These are phyloP conservation scores for Platycercus adscitus DNA, from an alignment of 2,113 vertebrate species.

Conservation along the genomic window DNA sequence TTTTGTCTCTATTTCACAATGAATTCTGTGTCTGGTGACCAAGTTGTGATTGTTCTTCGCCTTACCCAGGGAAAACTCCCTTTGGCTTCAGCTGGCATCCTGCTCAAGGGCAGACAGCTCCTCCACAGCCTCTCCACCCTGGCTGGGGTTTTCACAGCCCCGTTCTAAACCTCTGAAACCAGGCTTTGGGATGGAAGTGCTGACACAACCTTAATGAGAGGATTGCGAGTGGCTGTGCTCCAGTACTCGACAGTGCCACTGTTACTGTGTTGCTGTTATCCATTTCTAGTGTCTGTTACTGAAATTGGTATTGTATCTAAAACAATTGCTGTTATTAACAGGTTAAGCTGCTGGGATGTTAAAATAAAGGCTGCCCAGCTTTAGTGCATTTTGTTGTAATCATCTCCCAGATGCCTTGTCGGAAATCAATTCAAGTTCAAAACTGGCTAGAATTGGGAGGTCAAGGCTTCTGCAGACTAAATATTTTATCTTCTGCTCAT, in stretches of 20 bases:
- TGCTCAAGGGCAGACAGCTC: accelerated
- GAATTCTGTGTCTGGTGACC: not conserved
- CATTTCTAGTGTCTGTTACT: conserved; percentile 66
- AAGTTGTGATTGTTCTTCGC: not conserved
- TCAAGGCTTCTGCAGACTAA: conserved; percentile 92
- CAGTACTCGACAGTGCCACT: not conserved
- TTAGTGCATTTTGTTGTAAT: conserved; percentile 98
- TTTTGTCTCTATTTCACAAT: not conserved
- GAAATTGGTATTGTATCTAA: conserved; percentile 79
- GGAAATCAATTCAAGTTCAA: conserved; percentile 95
- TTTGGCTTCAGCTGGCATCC: not conserved
- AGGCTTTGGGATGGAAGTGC: not conserved
- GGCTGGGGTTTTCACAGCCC: not conserved
- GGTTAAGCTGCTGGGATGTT: conserved; percentile 86
- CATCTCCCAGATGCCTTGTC: conserved; percentile 93
- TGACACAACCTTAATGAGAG: not conserved
- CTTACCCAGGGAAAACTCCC: not conserved
- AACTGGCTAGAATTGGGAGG: conserved; percentile 88
- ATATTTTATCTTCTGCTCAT: conserved; percentile 95
- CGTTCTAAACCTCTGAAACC: not conserved
- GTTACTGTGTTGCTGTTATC: conserved; percentile 36
- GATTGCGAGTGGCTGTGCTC: not conserved
- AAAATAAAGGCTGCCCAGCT: conserved; percentile 84
- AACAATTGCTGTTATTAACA: conserved; percentile 83
- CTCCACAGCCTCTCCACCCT: not conserved